phyloP scores from a whole-genome alignment of 2,797 vertebrate species.

The Pyrocephalus nanus region DNA sequence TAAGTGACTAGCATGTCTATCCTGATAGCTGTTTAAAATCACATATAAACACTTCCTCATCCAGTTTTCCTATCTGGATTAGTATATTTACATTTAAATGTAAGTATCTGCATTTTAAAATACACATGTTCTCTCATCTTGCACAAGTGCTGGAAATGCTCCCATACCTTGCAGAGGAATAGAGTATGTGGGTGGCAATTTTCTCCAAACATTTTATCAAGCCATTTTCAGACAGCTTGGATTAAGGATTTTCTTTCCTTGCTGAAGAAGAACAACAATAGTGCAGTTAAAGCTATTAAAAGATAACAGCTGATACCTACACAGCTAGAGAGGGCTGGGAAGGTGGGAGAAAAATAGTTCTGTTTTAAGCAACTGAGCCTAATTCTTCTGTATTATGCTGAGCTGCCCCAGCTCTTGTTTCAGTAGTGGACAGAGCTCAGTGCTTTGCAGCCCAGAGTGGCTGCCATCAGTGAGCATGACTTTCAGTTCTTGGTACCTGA shows the following conservation, averaged over 20 bases:
- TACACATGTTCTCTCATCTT: background rate
- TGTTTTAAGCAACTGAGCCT: background rate
- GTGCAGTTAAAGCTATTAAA: constrained; percentile 15
- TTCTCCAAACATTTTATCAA: constrained; percentile 39
- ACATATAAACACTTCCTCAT: background rate
- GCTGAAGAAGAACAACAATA: background rate
- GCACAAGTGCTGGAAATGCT: background rate
- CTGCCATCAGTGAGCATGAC: background rate
- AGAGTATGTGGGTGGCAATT: constrained; percentile 10
- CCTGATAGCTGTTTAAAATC: background rate
- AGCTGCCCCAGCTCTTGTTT: background rate
- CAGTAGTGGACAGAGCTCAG: background rate
- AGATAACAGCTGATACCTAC: background rate
- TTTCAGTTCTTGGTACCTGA: background rate
- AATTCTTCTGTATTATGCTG: background rate
- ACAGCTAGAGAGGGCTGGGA: background rate
- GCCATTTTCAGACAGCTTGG: constrained; percentile 8
- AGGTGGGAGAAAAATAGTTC: background rate
- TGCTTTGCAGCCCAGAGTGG: background rate
- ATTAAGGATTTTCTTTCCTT: background rate
- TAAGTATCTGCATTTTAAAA: constrained; percentile 9
- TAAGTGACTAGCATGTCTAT: background rate
- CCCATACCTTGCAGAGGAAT: background rate
- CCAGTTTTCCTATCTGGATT: background rate
- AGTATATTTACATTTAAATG: background rate